These are phyloP conservation scores for Phoeniculus purpureus DNA, from an alignment of 2,797 vertebrate genomes.

Conservation along the genomic window DNA sequence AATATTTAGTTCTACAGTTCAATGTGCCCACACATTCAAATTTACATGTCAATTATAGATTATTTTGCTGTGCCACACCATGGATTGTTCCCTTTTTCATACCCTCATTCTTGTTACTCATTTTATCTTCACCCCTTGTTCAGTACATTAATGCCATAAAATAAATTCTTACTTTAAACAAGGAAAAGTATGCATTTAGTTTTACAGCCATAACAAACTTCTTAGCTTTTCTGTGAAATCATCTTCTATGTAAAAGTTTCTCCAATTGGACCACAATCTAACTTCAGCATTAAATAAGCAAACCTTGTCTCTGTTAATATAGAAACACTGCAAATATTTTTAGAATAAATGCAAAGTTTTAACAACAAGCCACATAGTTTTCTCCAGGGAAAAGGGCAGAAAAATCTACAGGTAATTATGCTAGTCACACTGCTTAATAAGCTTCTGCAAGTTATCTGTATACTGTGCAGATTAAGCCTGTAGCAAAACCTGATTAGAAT, in stretches of 20 bases:
- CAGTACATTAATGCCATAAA: background rate
- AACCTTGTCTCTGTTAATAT: background rate
- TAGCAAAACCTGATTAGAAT: conserved; percentile 49
- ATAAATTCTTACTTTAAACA: background rate
- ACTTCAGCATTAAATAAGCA: background rate
- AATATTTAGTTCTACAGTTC: background rate
- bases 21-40: background rate
- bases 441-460: background rate
- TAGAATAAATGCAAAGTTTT: background rate
- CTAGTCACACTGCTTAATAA: conserved; percentile 33
- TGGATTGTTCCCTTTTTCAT: background rate
- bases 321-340: background rate
- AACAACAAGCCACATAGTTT: background rate
- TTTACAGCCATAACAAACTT: background rate
- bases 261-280: background rate
- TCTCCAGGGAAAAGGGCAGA: background rate
- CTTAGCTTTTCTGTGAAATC: background rate
- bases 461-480: background rate
- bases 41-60: background rate
- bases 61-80: background rate
- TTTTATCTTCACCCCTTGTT: background rate
- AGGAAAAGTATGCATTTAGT: background rate
- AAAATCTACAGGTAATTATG: conserved; percentile 19
- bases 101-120: background rate
- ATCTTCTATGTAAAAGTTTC: background rate